phyloP scores from a whole-genome alignment of 92 coral and sea anemone species.

The Isaurus tuberculatus region DNA sequence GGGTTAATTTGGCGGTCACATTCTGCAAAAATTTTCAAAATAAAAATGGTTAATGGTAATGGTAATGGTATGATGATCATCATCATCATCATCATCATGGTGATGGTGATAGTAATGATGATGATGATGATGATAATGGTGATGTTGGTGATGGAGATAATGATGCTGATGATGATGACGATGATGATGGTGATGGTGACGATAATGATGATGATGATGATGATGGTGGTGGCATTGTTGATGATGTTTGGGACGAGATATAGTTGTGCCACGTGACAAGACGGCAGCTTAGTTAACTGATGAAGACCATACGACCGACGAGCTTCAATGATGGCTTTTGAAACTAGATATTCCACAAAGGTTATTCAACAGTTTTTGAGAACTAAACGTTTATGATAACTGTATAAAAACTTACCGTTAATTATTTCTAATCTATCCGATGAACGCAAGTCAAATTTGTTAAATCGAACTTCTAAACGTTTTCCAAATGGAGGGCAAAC shows the following conservation, averaged over 20 bases:
- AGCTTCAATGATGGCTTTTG: no score
- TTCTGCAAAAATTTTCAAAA: conserved; percentile 49
- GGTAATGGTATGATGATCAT: not conserved
- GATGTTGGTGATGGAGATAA: no score
- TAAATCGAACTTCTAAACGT: conserved; percentile 74
- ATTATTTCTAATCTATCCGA: conserved; percentile 75
- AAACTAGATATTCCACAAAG: no score
- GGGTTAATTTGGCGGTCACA: conserved; percentile 69
- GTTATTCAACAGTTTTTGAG: no score
- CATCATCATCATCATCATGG: not conserved
- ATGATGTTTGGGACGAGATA: no score
- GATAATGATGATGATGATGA: no score
- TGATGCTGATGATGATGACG: no score
- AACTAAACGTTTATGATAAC: no score
- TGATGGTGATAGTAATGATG: not conserved
- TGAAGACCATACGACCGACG: no score
- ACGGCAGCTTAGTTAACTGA: no score
- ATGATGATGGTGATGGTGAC: not conserved
- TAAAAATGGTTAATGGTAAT: not conserved
- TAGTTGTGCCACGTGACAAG: no score
- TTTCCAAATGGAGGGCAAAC: conserved; percentile 81
- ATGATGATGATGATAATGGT: not conserved
- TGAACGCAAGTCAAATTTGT: conserved; percentile 67
- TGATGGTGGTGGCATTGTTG: no score
- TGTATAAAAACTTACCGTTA: conserved; percentile 70